Percentiles rank a stretch among this genome's conserved stretches.
These are phyloP conservation scores for Schizotus pectinicornis DNA, from an alignment of 2,888 invertebrate genomes.

Conservation along the genomic window DNA sequence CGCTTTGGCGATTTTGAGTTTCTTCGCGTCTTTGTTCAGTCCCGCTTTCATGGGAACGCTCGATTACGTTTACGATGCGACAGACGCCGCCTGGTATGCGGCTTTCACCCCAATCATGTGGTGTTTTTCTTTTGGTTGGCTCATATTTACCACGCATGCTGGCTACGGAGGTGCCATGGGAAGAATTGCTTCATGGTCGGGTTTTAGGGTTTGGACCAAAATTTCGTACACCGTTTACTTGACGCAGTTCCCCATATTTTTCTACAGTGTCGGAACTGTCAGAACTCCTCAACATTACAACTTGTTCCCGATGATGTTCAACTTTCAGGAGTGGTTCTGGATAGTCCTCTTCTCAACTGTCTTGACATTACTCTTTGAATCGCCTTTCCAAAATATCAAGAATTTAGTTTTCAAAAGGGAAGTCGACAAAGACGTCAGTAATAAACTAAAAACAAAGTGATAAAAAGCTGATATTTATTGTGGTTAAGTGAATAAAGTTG, in stretches of 20 bases:
- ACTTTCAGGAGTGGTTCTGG: slow-evolving; percentile 65
- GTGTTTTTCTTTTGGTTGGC: slow-evolving; percentile 72
- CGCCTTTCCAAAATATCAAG: slow-evolving; percentile 73
- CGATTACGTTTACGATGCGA: slow-evolving; percentile 66
- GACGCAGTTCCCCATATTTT: slow-evolving; percentile 75
- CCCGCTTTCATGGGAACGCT: slow-evolving; percentile 70
- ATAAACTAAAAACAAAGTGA: too few relatives aligned
- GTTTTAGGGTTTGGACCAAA: slow-evolving; percentile 69
- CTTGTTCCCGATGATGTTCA: slow-evolving; percentile 65
- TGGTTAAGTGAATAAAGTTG: slow-evolving; percentile 1
- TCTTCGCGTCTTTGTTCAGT: slow-evolving; percentile 64
- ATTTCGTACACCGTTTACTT: slow-evolving; percentile 75
- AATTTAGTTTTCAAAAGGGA: slow-evolving; percentile 58
- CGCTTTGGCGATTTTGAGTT: slow-evolving; percentile 60
- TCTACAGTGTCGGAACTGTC: slow-evolving; percentile 70
- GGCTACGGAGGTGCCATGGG: slow-evolving; percentile 65
- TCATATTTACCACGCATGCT: slow-evolving; percentile 68
- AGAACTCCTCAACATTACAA: slow-evolving; percentile 65
- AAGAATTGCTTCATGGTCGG: slow-evolving; percentile 64
- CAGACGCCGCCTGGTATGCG: slow-evolving; percentile 71
- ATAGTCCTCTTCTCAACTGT: slow-evolving; percentile 63
- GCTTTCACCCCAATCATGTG: slow-evolving; percentile 74
- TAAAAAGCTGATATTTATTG: slow-evolving; percentile 2
- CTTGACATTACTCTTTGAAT: slow-evolving; percentile 69
- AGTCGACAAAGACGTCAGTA: not conserved